A percentile compares a stretch with the other conserved stretches of the same genome.
These are phyloP conservation scores for Neolamprologus ventralis DNA, from an alignment of 2,113 vertebrate genomes.

Conservation along the genomic window DNA sequence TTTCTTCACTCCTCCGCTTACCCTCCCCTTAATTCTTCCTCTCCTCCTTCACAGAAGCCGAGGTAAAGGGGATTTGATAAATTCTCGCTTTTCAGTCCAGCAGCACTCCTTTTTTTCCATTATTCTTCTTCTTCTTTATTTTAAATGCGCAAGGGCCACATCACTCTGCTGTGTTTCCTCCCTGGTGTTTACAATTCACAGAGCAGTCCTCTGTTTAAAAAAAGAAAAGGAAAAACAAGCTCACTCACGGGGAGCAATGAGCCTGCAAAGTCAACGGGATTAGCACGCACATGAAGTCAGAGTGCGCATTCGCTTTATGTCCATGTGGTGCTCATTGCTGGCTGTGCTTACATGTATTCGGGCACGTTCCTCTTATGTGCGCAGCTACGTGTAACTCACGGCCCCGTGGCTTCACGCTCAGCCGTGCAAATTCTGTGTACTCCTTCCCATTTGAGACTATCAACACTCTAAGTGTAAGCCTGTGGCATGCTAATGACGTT, in stretches of 20 bases:
- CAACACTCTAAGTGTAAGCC: not conserved
- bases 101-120: not conserved
- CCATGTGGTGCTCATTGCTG: not conserved
- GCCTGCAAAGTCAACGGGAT: not conserved
- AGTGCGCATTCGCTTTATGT: not conserved
- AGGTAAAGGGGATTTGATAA: not conserved
- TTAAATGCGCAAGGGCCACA: not conserved
- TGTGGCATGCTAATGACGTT: not conserved
- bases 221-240: not conserved
- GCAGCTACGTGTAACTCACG: not conserved
- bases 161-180: not conserved
- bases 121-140: not conserved
- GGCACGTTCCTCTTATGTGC: not conserved
- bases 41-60: not conserved
- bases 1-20: not conserved
- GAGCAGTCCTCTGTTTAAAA: not conserved
- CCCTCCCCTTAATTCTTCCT: not conserved
- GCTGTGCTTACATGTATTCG: not conserved
- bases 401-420: not conserved
- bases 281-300: not conserved
- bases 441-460: not conserved
- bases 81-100: not conserved
- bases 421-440: not conserved
- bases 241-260: slow-evolving; percentile 2
- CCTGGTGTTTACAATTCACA: not conserved